Base-by-base conservation (phyloP, 1,140 invertebrate genomes). In the Bilobella aurantiaca region DNA sequence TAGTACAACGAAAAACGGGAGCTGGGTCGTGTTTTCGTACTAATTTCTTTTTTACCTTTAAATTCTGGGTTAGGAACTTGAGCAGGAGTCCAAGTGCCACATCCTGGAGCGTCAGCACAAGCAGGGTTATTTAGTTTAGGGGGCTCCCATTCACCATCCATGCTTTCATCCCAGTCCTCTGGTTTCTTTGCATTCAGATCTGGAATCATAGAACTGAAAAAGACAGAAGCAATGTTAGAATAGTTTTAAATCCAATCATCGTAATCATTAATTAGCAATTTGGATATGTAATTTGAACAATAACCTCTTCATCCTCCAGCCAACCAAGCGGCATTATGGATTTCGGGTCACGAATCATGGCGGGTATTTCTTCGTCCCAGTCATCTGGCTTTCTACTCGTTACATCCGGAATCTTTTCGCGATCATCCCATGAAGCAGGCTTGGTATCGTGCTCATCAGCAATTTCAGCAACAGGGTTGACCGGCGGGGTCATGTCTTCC, bases 141-240 rank as follows among this genome's bases (percentile, higher is more conserved):
- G 21, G 96, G 86, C 79, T 99, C 96, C 95, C 96, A 99, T 77
- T 92, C 89, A 0, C 96, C 96, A 80, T 99, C 96, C 87, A 98
- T 98, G 70, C 96, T 93, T 57, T 89, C 84, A 79, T 99, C 96
- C 85, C 85, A 85, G 59, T 73, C 72, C 29, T 69, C 67, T 2
- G 70, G 72, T 21, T 62, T 65, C n/a, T 42, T 64, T 14, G 69
- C 73, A 28, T 1, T 63, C 3, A 63, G 32, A 47, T 74, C 72
- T 28, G 68, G 63, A 65, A 73, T 62, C 62, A 83, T 77, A 53
- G 79, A 77, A n/a, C n/a, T n/a, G n/a, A n/a, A n/a, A n/a, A n/a
- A n/a, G n/a, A n/a, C n/a, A n/a, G n/a, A n/a, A n/a, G n/a, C n/a
- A n/a, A n/a, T n/a, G n/a, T n/a, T n/a, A n/a, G n/a, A n/a, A n/a